Percentiles rank a stretch among this genome's conserved stretches.
These are phyloP conservation scores for Wiebesia pumilae DNA, from an alignment of 1,140 invertebrate genomes.

Conservation along the genomic window DNA sequence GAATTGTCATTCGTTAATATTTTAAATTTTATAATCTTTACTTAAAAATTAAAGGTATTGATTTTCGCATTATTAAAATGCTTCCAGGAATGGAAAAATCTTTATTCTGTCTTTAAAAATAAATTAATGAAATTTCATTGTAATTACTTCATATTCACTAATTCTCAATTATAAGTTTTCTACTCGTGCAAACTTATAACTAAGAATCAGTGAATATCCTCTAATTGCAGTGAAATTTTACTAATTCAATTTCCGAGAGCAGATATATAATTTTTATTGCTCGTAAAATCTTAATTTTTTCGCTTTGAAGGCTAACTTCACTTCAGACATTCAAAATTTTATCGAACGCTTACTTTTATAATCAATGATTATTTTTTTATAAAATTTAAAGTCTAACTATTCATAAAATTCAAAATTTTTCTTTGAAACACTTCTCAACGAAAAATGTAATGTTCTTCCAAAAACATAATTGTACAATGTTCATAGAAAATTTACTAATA, in stretches of 20 bases:
- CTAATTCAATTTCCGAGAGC: slow-evolving; percentile 7
- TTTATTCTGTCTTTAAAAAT: neutral
- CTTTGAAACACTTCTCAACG: too few species aligned
- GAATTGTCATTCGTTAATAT: too few species aligned
- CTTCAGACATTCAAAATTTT: neutral
- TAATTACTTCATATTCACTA: slow-evolving; percentile 12
- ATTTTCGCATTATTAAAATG: neutral
- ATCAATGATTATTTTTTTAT: neutral
- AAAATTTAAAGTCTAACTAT: neutral
- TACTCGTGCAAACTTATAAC: slow-evolving; percentile 6
- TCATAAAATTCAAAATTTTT: neutral
- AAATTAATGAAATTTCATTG: slow-evolving; percentile 7
- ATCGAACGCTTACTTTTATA: neutral
- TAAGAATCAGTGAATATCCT: neutral
- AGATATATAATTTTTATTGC: neutral
- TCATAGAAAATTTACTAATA: too few species aligned
- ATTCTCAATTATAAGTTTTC: slow-evolving; percentile 13
- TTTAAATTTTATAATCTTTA: too few species aligned
- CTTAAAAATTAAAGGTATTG: too few species aligned
- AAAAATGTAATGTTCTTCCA: neutral
- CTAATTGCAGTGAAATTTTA: slow-evolving; percentile 13
- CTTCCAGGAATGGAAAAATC: neutral
- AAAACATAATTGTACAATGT: too few species aligned
- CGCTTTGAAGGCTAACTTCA: neutral
- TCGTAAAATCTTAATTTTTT: slow-evolving; percentile 1